Percentiles rank a stretch among this genome's conserved stretches.
Conservation (phyloP, 2,797 vertebrate genomes). For the Ambastaia sidthimunki region DNA sequence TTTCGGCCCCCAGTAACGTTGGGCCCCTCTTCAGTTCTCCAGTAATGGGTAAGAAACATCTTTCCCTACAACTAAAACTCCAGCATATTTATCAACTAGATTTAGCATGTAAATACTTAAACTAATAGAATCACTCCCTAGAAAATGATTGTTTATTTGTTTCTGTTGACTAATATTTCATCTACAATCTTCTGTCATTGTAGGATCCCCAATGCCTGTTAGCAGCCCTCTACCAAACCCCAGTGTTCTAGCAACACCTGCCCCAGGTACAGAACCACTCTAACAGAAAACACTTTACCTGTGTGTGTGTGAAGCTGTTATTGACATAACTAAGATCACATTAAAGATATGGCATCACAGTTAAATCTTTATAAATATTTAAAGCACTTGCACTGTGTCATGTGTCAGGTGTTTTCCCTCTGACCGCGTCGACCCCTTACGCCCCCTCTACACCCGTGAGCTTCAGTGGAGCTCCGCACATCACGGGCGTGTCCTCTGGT, state of each 20-base stretch:
- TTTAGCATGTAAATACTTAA: neutral
- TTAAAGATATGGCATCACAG: no score
- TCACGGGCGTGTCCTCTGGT: slow-evolving; percentile 82
- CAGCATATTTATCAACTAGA: neutral
- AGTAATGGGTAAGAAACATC: slow-evolving; percentile 69
- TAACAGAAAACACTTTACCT: neutral
- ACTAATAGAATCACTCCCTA: neutral
- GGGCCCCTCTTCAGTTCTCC: slow-evolving; percentile 87
- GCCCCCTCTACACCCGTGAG: slow-evolving; percentile 66
- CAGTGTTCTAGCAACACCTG: slow-evolving; percentile 75
- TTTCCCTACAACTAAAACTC: neutral
- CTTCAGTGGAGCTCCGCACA: slow-evolving; percentile 63
- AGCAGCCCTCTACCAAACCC: slow-evolving; percentile 72
- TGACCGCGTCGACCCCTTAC: slow-evolving; percentile 80
- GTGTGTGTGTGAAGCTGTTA: neutral
- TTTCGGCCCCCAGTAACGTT: slow-evolving; percentile 83
- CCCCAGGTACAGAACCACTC: slow-evolving; percentile 71
- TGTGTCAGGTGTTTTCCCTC: slow-evolving; percentile 70
- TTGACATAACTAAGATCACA: neutral
- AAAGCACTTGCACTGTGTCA: neutral
- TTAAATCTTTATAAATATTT: neutral
- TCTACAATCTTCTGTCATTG: slow-evolving; percentile 37
- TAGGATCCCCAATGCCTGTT: slow-evolving; percentile 75
- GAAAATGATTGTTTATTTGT: slow-evolving; percentile 54
- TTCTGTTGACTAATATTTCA: slow-evolving; percentile 21